Percentiles rank a stretch among this genome's conserved stretches.
phyloP scores from a whole-genome alignment of 2,888 invertebrate genomes.

The Trichopria drosophilae region DNA sequence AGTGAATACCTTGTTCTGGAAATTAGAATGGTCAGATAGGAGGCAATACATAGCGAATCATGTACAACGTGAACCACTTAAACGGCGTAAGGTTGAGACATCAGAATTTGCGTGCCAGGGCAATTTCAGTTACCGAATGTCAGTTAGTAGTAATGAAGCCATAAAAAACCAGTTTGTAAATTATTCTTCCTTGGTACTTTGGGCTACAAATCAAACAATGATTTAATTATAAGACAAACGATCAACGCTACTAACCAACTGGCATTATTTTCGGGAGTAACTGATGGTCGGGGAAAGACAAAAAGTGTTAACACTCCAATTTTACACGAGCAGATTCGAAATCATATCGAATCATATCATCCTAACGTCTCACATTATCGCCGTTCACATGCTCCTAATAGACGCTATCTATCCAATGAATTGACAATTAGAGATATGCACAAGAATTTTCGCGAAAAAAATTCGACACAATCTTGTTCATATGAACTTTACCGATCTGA shows the following conservation, averaged over 20 bases:
- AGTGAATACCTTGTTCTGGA: too few species aligned
- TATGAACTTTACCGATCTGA: slow-evolving; percentile 15
- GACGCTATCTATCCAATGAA: slow-evolving; percentile 19
- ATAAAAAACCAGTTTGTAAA: slow-evolving; percentile 20
- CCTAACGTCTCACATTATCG: slow-evolving; percentile 25
- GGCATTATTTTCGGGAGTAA: not conserved
- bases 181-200: slow-evolving; percentile 16
- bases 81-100: not conserved
- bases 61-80: not conserved
- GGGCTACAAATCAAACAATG: slow-evolving; percentile 12
- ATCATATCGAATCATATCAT: slow-evolving; percentile 19
- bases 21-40: not conserved
- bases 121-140: not conserved
- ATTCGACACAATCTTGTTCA: slow-evolving; percentile 9
- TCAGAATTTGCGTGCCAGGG: not conserved
- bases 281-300: slow-evolving; percentile 12
- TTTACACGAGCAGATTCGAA: not conserved
- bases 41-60: not conserved
- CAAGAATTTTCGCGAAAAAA: slow-evolving; percentile 18
- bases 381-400: slow-evolving; percentile 13
- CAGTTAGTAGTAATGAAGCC: not conserved
- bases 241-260: not conserved
- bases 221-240: not conserved
- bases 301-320: not conserved
- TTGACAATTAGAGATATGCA: slow-evolving; percentile 25